Percentiles rank a stretch among this genome's conserved stretches.
Evolutionary conservation across 2,888 invertebrate species (phyloP).

Genomic region (Gandaritis pyraliata): DNA sequence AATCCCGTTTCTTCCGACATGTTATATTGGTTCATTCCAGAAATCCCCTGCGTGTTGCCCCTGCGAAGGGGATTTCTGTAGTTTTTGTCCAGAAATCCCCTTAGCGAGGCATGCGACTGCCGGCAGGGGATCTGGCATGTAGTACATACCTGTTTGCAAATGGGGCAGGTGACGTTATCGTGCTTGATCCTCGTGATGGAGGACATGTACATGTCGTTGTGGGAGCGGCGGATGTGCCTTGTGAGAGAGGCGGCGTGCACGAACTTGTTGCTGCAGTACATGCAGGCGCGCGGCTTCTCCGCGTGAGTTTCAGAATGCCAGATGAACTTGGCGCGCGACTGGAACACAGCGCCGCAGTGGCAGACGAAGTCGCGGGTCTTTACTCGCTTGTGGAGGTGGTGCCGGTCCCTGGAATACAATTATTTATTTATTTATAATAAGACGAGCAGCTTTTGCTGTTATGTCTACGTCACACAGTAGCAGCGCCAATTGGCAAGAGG

Average conservation of each 20-base stretch:
- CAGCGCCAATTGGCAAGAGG: too few relatives aligned
- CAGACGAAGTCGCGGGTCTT: slow-evolving; percentile 89
- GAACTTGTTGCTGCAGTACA: slow-evolving; percentile 94
- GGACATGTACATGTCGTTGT: slow-evolving; percentile 89
- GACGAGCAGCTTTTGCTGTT: too few relatives aligned
- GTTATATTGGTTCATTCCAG: too few relatives aligned
- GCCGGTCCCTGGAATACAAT: slow-evolving; percentile 83
- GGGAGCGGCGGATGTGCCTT: slow-evolving; percentile 91
- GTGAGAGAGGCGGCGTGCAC: slow-evolving; percentile 93
- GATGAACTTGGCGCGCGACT: slow-evolving; percentile 91
- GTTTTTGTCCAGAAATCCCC: too few relatives aligned
- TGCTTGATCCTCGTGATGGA: slow-evolving; percentile 85
- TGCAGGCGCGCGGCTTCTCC: slow-evolving; percentile 91
- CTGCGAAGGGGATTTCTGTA: too few relatives aligned
- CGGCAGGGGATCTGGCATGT: too few relatives aligned
- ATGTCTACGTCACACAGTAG: too few relatives aligned
- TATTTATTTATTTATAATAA: too few relatives aligned
- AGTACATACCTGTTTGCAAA: slow-evolving; percentile 84
- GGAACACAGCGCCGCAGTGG: slow-evolving; percentile 91
- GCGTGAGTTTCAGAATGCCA: slow-evolving; percentile 94
- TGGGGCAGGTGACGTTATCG: slow-evolving; percentile 90
- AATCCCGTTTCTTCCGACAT: too few relatives aligned
- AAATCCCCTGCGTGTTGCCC: too few relatives aligned
- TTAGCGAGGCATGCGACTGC: too few relatives aligned
- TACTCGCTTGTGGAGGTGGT: slow-evolving; percentile 89